These are phyloP conservation scores for Osmerus mordax DNA, from an alignment of 2,113 vertebrate species.

Conservation along the genomic window DNA sequence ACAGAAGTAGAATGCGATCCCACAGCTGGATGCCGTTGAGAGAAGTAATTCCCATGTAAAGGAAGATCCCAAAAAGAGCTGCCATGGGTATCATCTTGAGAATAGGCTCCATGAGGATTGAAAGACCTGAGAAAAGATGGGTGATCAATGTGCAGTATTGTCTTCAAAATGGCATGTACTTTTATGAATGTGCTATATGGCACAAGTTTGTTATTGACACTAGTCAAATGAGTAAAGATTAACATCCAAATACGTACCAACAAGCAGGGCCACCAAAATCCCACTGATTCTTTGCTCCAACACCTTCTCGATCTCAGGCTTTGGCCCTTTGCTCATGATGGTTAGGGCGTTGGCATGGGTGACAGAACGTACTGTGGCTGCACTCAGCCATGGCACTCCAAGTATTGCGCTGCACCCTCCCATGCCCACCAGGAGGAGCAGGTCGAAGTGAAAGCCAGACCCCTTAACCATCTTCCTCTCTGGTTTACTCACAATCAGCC, in stretches of 20 bases:
- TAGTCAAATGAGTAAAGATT: background rate
- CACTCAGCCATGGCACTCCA: slow-evolving; percentile 95
- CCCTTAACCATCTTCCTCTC: slow-evolving; percentile 94
- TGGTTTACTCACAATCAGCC: slow-evolving; percentile 91
- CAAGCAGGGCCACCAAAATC: slow-evolving; percentile 83
- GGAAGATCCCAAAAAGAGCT: slow-evolving; percentile 94
- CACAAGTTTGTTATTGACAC: too few species aligned
- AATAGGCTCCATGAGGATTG: slow-evolving; percentile 92
- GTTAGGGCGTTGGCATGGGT: slow-evolving; percentile 94
- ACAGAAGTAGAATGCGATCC: slow-evolving; percentile 85
- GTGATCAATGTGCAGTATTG: too few species aligned
- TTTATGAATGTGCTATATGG: background rate
- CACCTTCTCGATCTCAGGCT: slow-evolving; percentile 81
- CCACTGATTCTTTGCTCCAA: slow-evolving; percentile 92
- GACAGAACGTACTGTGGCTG: slow-evolving; percentile 89
- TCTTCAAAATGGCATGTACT: background rate
- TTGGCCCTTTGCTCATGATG: slow-evolving; percentile 80
- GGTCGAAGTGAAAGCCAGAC: slow-evolving; percentile 91
- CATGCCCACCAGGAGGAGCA: slow-evolving; percentile 90
- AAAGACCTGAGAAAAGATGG: slow-evolving; percentile 75
- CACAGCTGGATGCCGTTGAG: slow-evolving; percentile 94
- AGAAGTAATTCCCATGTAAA: slow-evolving; percentile 98
- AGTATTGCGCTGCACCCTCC: slow-evolving; percentile 86
- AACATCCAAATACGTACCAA: slow-evolving; percentile 75
- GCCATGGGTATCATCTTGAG: slow-evolving; percentile 87